Evolutionary conservation across 2,113 vertebrate genomes (phyloP).

Genomic region (Cephalopterus ornatus): DNA sequence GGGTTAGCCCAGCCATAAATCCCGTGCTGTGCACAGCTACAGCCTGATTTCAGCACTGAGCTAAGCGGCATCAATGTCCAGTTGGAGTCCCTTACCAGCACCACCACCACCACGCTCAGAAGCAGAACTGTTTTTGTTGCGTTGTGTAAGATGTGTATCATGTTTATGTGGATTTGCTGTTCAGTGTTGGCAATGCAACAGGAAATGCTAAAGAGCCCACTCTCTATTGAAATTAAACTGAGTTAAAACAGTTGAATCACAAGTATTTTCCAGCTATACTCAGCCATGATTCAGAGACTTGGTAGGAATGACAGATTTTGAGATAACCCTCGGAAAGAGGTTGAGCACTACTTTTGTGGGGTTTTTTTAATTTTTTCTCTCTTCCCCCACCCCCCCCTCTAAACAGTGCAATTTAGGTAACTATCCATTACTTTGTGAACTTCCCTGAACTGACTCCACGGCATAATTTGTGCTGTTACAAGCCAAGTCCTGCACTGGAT

Average conservation of each 20-base stretch:
- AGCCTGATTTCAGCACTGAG: not conserved
- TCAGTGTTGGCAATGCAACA: not conserved
- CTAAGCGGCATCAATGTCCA: not conserved
- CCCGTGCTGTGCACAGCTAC: not conserved
- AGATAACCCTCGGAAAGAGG: not conserved
- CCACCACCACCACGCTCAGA: not conserved
- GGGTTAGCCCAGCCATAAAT: not conserved
- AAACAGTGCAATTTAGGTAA: not conserved
- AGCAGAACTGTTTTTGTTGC: not conserved
- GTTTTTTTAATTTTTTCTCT: too few relatives aligned
- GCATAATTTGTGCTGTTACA: too few relatives aligned
- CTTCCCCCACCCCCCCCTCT: not conserved
- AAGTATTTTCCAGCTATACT: not conserved
- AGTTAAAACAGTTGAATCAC: not conserved
- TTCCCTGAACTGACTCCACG: not conserved
- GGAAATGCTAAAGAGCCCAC: not conserved
- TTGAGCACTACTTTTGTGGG: not conserved
- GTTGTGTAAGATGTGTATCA: fast-evolving
- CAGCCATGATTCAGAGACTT: not conserved
- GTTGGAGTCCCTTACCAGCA: not conserved
- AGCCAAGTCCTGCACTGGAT: not conserved
- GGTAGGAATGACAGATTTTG: not conserved
- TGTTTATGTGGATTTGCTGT: not conserved
- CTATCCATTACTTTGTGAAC: not conserved
- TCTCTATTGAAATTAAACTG: not conserved